Evolutionary conservation across 2,113 vertebrate genomes (phyloP).

Genomic region (Thomomys bottae): DNA sequence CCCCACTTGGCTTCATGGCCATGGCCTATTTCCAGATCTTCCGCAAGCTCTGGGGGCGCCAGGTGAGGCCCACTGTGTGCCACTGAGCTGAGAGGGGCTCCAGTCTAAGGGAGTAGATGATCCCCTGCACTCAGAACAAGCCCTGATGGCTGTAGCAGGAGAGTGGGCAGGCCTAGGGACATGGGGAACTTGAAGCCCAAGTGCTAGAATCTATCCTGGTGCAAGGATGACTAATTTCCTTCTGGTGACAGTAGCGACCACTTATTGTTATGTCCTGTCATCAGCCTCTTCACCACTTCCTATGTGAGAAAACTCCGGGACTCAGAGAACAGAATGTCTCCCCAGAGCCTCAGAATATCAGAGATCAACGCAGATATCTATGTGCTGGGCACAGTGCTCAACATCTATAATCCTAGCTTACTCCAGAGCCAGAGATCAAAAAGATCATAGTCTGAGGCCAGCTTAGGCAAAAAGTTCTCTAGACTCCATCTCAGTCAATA

Average conservation of each 20-base stretch:
- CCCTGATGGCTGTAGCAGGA: neutral
- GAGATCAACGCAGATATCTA: neutral
- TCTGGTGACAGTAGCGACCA: neutral
- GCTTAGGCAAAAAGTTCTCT: too few species aligned
- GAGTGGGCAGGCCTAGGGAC: neutral
- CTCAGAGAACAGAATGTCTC: neutral
- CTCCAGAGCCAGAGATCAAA: too few species aligned
- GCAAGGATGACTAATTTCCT: neutral
- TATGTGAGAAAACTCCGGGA: neutral
- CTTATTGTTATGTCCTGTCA: neutral
- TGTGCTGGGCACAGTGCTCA: too few species aligned
- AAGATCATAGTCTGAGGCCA: too few species aligned
- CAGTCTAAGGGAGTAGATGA: neutral
- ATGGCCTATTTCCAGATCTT: slow-evolving; percentile 83
- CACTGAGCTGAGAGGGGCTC: neutral
- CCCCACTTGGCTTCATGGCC: slow-evolving; percentile 75
- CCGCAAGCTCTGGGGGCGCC: slow-evolving; percentile 79
- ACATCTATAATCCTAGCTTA: too few species aligned
- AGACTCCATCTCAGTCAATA: too few species aligned
- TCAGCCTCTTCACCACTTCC: neutral
- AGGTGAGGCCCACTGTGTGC: slow-evolving; percentile 69
- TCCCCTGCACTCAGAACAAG: slow-evolving; percentile 2
- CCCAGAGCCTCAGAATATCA: neutral
- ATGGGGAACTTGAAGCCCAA: neutral
- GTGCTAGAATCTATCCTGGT: accelerated